These are phyloP conservation scores for Dermochelys coriacea DNA, from an alignment of 2,797 vertebrate species.

Conservation along the genomic window DNA sequence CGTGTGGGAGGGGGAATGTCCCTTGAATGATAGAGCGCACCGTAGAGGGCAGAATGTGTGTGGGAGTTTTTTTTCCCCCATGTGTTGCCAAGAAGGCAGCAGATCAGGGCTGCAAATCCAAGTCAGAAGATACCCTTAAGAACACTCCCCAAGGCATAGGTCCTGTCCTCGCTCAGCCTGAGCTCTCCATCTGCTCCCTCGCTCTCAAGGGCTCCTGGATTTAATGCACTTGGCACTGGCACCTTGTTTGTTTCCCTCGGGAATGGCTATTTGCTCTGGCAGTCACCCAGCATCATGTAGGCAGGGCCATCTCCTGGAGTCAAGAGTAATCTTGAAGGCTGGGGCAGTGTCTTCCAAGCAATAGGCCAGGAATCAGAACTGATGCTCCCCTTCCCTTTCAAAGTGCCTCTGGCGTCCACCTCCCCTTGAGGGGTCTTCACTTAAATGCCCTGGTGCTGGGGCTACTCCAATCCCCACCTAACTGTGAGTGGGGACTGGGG, in stretches of 20 bases:
- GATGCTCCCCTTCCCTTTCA: neutral
- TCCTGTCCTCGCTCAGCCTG: conserved; percentile 65
- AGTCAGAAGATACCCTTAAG: conserved; percentile 40
- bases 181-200: conserved; percentile 64
- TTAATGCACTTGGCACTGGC: neutral
- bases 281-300: neutral
- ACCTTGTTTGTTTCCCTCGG: neutral
- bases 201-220: conserved; percentile 55
- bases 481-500: neutral
- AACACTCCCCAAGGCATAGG: conserved; percentile 7
- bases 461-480: rapidly evolving
- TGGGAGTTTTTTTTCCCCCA: neutral
- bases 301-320: neutral
- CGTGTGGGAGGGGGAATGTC: rapidly evolving
- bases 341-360: rapidly evolving
- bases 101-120: conserved; percentile 65
- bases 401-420: neutral
- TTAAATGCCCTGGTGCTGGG: neutral
- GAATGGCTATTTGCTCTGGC: neutral
- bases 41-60: rapidly evolving
- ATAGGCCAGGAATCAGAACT: rapidly evolving
- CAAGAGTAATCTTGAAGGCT: rapidly evolving
- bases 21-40: neutral
- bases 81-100: neutral
- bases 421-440: neutral